Conservation (phyloP, 30 jellyfish, hydroid and myxozoan genomes). For the Pseudorhiza aurosa region DNA sequence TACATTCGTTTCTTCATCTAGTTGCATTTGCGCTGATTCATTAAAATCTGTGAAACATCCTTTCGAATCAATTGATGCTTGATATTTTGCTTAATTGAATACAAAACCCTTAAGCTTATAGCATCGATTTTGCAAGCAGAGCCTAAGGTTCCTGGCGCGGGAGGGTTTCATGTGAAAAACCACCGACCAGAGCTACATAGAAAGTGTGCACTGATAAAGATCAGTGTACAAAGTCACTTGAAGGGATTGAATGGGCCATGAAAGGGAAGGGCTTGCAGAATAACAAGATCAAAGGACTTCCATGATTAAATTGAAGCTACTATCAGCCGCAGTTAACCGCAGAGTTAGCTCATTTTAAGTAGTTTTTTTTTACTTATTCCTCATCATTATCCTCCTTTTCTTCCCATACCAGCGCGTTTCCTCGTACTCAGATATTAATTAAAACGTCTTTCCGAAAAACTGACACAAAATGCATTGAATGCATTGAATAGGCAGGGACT, state of each 20-base stretch:
- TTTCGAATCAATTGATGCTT: no score
- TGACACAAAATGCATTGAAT: not conserved
- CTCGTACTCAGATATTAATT: not conserved
- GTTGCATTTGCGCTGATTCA: no score
- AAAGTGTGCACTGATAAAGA: constrained; percentile 1
- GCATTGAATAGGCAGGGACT: no score
- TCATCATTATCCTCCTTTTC: not conserved
- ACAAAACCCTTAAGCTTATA: no score
- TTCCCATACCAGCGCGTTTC: not conserved
- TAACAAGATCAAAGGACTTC: not conserved
- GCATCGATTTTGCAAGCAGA: no score
- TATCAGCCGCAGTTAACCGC: constrained; percentile 16
- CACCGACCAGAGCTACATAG: no score
- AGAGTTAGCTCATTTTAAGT: constrained; percentile 10
- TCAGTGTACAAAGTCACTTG: not conserved
- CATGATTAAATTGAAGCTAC: not conserved
- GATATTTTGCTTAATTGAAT: no score
- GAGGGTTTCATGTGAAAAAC: no score
- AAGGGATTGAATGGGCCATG: constrained; percentile 1
- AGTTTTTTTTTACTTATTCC: constrained; percentile 14
- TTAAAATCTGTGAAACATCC: no score
- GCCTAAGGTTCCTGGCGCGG: no score
- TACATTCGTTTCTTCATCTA: no score
- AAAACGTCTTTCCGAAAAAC: constrained; percentile 3
- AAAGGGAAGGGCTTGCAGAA: not conserved